These are phyloP conservation scores for Cavia porcellus DNA, from an alignment of 2,113 vertebrate genomes.

Conservation along the genomic window DNA sequence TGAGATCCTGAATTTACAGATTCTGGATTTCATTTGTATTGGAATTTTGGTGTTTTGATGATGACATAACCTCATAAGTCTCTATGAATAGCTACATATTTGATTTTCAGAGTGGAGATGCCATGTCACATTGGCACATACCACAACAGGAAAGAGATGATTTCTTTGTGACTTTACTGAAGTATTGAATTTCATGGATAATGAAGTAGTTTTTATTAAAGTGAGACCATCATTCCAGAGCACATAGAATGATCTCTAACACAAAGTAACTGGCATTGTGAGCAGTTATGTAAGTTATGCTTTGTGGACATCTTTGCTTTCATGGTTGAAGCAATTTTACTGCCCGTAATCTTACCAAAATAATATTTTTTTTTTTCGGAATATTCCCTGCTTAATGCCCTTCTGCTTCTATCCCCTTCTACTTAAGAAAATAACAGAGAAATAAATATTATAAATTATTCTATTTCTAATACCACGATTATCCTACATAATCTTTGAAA, in stretches of 20 bases:
- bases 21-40: background rate
- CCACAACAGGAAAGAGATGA: background rate
- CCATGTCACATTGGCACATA: background rate
- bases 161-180: background rate
- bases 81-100: background rate
- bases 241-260: background rate
- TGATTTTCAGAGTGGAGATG: background rate
- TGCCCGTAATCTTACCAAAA: background rate
- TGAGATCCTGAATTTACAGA: background rate
- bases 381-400: background rate
- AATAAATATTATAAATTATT: constrained; percentile 2
- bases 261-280: background rate
- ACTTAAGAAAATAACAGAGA: background rate
- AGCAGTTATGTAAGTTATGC: background rate
- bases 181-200: background rate
- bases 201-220: background rate
- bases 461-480: background rate
- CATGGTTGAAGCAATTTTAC: background rate
- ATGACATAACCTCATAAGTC: background rate
- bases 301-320: background rate
- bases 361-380: background rate
- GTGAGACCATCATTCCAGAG: background rate
- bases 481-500: background rate
- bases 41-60: background rate
- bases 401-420: background rate